These are phyloP conservation scores for Spinus pinus DNA, from an alignment of 2,797 vertebrate genomes.

Conservation along the genomic window DNA sequence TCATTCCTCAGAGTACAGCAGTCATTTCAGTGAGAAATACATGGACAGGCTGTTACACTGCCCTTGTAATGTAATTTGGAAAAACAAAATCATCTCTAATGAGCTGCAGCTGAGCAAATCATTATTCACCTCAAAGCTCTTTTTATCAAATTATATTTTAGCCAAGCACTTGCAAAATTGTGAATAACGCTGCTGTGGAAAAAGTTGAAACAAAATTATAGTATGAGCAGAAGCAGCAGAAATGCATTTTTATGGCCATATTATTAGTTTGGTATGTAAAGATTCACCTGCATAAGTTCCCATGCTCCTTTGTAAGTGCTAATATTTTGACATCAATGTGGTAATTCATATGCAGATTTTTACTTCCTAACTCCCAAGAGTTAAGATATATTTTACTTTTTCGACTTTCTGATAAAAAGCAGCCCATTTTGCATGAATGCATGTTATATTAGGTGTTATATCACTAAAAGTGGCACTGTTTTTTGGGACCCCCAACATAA, in stretches of 20 bases:
- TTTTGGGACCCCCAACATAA: neutral
- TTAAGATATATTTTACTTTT: neutral
- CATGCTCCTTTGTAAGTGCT: neutral
- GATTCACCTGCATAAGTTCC: constrained; percentile 18
- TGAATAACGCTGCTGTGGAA: neutral
- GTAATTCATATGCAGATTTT: constrained; percentile 15
- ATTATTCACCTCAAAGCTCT: constrained; percentile 64
- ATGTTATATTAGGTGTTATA: neutral
- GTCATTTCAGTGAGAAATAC: constrained; percentile 11
- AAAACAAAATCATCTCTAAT: constrained; percentile 65
- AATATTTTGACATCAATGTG: neutral
- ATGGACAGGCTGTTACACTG: constrained; percentile 2
- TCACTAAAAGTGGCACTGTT: neutral
- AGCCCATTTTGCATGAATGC: neutral
- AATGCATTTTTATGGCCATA: constrained; percentile 5
- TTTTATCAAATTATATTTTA: constrained; percentile 68
- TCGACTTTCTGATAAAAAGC: neutral
- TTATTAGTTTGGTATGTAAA: constrained; percentile 30
- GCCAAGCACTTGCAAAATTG: constrained; percentile 32
- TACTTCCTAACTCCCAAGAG: neutral
- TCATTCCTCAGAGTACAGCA: neutral
- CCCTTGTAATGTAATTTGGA: constrained; percentile 59
- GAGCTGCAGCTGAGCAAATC: constrained; percentile 65
- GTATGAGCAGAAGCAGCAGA: constrained; percentile 15
- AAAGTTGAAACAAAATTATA: constrained; percentile 45